Base-by-base conservation (phyloP, 2,888 invertebrate species). In the Tryphoninae sp. region DNA sequence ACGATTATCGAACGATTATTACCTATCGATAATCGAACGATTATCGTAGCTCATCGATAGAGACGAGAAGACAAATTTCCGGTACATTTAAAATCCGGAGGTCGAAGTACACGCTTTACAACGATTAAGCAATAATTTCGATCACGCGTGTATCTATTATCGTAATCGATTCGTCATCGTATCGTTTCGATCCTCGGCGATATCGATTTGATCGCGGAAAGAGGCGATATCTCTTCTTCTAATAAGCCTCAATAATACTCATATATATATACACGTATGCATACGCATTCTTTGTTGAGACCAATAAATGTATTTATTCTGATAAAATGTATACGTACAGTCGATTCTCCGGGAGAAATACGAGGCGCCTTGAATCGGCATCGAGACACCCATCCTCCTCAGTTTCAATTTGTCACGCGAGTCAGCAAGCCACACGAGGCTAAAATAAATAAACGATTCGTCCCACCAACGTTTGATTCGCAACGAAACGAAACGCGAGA, bases 251-350 rank as follows among this genome's bases (percentile, higher is more conserved):
- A 19, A 55, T 55, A 55, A 55, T 55, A 55, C 55, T 55, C 19
- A 2, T 19, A 19, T 53, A 53, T 53, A 53, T 53, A 53, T 19
- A 55, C 9, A 19, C 19, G 19, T 33, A 33, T 33, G 33, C 33
- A 33, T 33, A 33, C 33, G 0, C 6, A 33, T 33, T 33, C 53
- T 40, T 61, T 16, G 68, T 53, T 76, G 51, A 55, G 53, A 9
- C 33, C 55, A 59, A 74, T 74, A 77, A 65, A 81, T 62, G 71
- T 74, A 81, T 78, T 81, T 81, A 72, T 55, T 49, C 74, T 81
- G 82, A 83, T 78, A 83, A 80, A 73, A 67, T n/a, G 42, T n/a
- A 1, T 19, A 42, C 33, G 49, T 9, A 68, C 23, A 42, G 22
- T 23, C 51, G 22, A 22, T 73, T 59, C 11, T 49, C 33, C 13